Conservation (phyloP, 1,140 invertebrate genomes). For the Spodoptera litura region DNA sequence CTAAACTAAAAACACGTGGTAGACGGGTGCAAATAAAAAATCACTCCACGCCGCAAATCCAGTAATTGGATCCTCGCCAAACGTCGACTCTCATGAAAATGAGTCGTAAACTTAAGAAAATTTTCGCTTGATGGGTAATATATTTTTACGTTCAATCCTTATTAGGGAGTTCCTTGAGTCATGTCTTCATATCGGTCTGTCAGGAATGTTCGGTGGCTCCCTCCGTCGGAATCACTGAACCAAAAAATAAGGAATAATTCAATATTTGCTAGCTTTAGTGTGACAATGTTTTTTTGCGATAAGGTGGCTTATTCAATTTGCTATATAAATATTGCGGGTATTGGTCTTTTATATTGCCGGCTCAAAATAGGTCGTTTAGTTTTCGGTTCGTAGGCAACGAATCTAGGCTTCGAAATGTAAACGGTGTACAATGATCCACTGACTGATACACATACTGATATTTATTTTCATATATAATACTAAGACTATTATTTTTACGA, state of each 20-base stretch:
- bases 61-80: constrained; percentile 44
- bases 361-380: neutral
- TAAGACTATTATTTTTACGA: too few relatives aligned
- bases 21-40: constrained; percentile 29
- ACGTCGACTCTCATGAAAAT: constrained; percentile 42
- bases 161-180: constrained; percentile 31
- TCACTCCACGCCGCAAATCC: constrained; percentile 37
- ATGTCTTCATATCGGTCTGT: constrained; percentile 45
- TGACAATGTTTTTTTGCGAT: constrained; percentile 32
- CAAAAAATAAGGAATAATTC: constrained; percentile 47
- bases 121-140: constrained; percentile 43
- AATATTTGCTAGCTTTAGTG: constrained; percentile 32
- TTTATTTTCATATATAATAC: too few relatives aligned
- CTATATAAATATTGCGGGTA: constrained; percentile 23
- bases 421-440: too few relatives aligned
- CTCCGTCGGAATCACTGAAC: constrained; percentile 37
- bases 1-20: constrained; percentile 26
- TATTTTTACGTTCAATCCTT: constrained; percentile 48
- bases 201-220: constrained; percentile 36
- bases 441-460: too few relatives aligned
- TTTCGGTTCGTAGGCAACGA: neutral
- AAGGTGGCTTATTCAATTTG: constrained; percentile 30
- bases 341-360: neutral
- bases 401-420: neutral
- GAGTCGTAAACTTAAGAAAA: constrained; percentile 47